These are phyloP conservation scores for Bettongia penicillata DNA, from an alignment of 2,113 vertebrate genomes.

Conservation along the genomic window DNA sequence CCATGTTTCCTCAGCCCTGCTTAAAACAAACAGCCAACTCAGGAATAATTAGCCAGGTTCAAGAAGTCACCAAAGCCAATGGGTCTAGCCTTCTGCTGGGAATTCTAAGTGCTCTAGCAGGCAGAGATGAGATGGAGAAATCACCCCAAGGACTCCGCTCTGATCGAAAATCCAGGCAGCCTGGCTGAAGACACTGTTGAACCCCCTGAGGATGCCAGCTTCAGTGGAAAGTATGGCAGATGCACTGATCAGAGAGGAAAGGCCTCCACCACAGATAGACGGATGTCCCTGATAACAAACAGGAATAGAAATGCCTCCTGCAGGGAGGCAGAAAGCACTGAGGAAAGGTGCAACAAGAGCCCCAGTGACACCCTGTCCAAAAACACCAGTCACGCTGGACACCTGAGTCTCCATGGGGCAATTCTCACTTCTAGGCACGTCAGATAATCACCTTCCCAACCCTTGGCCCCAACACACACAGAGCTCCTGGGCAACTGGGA, in stretches of 20 bases:
- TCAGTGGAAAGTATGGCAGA: constrained; percentile 39
- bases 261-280: neutral
- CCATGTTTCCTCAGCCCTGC: constrained; percentile 13
- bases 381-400: constrained; percentile 51
- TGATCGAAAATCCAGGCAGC: constrained; percentile 42
- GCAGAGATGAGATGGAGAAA: constrained; percentile 15
- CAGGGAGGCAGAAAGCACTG: constrained; percentile 36
- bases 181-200: constrained; percentile 3
- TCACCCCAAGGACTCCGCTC: constrained; percentile 32
- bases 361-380: neutral
- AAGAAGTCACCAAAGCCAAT: constrained; percentile 58
- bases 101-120: constrained; percentile 51
- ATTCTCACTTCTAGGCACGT: constrained; percentile 44
- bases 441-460: constrained; percentile 52
- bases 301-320: constrained; percentile 48
- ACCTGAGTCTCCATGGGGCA: neutral
- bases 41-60: constrained; percentile 61
- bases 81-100: constrained; percentile 30
- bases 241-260: constrained; percentile 41
- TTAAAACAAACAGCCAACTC: neutral
- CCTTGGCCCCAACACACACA: constrained; percentile 49
- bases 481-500: constrained; percentile 30
- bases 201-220: constrained; percentile 11
- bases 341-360: constrained; percentile 43
- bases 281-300: constrained; percentile 16